A percentile compares a stretch with the other conserved stretches of the same genome.
These are phyloP conservation scores for Stigmatopora argus DNA, from an alignment of 2,113 vertebrate species.

Conservation along the genomic window DNA sequence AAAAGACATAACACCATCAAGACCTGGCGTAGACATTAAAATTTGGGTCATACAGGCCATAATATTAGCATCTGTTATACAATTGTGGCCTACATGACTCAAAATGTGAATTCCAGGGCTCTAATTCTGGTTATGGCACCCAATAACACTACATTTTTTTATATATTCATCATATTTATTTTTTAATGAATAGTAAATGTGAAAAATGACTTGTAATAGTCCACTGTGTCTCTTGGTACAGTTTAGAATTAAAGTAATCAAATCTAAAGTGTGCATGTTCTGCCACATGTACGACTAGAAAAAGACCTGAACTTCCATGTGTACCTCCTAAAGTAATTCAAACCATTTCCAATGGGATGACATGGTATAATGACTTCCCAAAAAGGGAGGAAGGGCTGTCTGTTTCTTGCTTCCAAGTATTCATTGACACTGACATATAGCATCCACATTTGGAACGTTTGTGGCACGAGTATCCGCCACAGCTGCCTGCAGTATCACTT, in stretches of 20 bases:
- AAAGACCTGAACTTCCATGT: background rate
- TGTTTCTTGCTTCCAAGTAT: conserved; percentile 40
- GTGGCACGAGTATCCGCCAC: conserved; percentile 10
- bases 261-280: background rate
- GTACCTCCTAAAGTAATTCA: conserved; percentile 25
- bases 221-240: background rate
- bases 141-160: no score
- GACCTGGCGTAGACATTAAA: no score
- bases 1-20: no score
- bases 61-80: no score
- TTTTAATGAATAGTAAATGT: no score
- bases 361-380: conserved; percentile 26
- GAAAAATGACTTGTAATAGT: background rate
- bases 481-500: conserved; percentile 32
- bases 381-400: conserved; percentile 25
- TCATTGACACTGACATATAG: conserved; percentile 41
- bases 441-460: conserved; percentile 38
- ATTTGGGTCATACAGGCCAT: no score
- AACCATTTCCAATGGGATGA: conserved; percentile 30
- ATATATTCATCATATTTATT: no score
- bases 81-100: no score
- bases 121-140: no score
- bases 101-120: no score
- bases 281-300: background rate
- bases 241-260: background rate